These are phyloP conservation scores for Pheosia tremula DNA, from an alignment of 2,888 invertebrate genomes.

Conservation along the genomic window DNA sequence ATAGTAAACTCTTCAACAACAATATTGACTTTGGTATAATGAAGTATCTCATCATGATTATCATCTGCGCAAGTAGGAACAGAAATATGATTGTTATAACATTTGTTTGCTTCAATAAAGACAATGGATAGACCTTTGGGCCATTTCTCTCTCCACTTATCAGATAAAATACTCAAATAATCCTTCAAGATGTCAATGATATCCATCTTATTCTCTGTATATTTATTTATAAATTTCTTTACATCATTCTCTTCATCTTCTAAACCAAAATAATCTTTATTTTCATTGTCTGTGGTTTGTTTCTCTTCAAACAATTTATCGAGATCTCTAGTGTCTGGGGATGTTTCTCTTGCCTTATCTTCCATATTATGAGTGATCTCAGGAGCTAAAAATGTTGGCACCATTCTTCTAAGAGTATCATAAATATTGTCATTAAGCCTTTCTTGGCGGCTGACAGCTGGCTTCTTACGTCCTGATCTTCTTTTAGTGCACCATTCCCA, in stretches of 20 bases:
- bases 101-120: conserved; percentile 86
- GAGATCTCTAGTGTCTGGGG: conserved; percentile 86
- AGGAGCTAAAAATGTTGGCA: conserved; percentile 85
- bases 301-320: conserved; percentile 85
- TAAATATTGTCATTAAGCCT: conserved; percentile 86
- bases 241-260: conserved; percentile 87
- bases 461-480: conserved; percentile 78
- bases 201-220: conserved; percentile 82
- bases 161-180: conserved; percentile 83
- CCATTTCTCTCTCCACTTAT: conserved; percentile 87
- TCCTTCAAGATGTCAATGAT: conserved; percentile 86
- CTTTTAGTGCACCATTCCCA: conserved; percentile 91
- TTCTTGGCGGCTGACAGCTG: conserved; percentile 79
- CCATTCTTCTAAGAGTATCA: conserved; percentile 87
- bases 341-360: conserved; percentile 79
- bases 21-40: conserved; percentile 68
- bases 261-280: conserved; percentile 86
- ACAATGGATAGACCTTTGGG: conserved; percentile 83
- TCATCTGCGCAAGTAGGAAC: conserved; percentile 67
- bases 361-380: conserved; percentile 67
- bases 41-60: conserved; percentile 61
- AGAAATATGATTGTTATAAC: conserved; percentile 76
- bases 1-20: conserved; percentile 72
- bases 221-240: conserved; percentile 84
- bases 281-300: conserved; percentile 46